A percentile compares a stretch with the other conserved stretches of the same genome.
Evolutionary conservation across 2,888 invertebrate genomes (phyloP).

Genomic region (Ischnura elegans): DNA sequence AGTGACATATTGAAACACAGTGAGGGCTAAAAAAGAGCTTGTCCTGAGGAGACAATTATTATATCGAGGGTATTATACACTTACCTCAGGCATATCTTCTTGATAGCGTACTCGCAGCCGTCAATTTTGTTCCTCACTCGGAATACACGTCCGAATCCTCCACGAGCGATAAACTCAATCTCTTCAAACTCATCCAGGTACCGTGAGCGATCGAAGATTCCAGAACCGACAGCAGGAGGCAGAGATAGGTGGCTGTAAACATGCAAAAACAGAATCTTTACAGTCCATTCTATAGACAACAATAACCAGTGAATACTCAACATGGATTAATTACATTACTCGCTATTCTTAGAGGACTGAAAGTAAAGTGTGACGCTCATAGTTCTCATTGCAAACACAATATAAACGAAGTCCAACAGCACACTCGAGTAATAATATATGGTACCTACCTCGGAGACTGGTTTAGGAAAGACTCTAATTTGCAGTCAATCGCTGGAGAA

Average conservation of each 20-base stretch:
- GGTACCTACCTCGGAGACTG: conserved; percentile 52
- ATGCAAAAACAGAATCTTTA: background rate
- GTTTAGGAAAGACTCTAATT: conserved; percentile 36
- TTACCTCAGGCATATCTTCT: conserved; percentile 81
- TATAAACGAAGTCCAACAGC: too few species aligned
- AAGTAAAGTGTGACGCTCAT: too few species aligned
- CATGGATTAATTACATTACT: background rate
- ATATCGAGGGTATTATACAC: too few species aligned
- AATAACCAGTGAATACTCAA: too few species aligned
- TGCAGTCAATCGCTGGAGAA: conserved; percentile 78
- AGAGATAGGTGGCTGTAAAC: background rate
- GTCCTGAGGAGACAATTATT: too few species aligned
- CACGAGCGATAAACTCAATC: conserved; percentile 84
- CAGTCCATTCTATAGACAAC: too few species aligned
- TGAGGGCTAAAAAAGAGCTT: too few species aligned
- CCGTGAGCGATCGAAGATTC: conserved; percentile 80
- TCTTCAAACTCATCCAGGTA: conserved; percentile 87
- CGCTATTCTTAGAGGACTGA: too few species aligned
- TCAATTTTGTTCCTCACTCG: conserved; percentile 88
- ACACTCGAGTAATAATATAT: too few species aligned
- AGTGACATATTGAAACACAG: too few species aligned
- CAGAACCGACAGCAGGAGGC: background rate
- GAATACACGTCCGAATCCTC: conserved; percentile 89
- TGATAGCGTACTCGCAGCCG: conserved; percentile 88
- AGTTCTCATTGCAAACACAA: too few species aligned